Conservation (phyloP, 2,888 invertebrate genomes). For the Lasioglossum morio region DNA sequence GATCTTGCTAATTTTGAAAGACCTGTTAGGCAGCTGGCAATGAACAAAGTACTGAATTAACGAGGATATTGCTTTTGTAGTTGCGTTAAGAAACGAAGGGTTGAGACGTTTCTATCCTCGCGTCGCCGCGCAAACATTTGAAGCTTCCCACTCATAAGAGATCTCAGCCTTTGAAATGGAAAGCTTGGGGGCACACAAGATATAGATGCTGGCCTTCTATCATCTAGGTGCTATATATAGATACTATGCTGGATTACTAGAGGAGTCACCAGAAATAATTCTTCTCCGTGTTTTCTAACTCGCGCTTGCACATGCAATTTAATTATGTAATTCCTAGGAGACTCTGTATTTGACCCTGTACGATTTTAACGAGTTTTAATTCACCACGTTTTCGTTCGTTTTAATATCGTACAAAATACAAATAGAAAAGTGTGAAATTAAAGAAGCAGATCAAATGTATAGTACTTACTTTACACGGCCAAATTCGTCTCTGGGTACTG, state of each 20-base stretch:
- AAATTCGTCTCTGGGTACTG: slow-evolving; percentile 92
- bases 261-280: neutral
- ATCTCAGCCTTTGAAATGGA: neutral
- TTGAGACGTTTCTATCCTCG: neutral
- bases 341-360: neutral
- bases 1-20: neutral
- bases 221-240: slow-evolving; percentile 18
- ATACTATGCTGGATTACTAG: slow-evolving; percentile 17
- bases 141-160: slow-evolving; percentile 5
- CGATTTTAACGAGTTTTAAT: neutral
- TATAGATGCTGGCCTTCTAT: slow-evolving; percentile 13
- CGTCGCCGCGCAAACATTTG: slow-evolving; percentile 8
- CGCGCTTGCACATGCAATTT: neutral
- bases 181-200: slow-evolving; percentile 14
- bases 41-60: neutral
- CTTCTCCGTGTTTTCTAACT: slow-evolving; percentile 7
- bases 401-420: neutral
- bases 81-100: neutral
- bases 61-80: neutral
- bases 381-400: neutral
- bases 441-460: neutral
- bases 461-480: slow-evolving; percentile 91
- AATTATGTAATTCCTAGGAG: neutral
- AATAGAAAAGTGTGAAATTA: neutral
- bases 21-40: neutral